A percentile compares a stretch with the other conserved stretches of the same genome.
phyloP scores from a whole-genome alignment of 2,113 vertebrate genomes.

The Diadophis punctatus region DNA sequence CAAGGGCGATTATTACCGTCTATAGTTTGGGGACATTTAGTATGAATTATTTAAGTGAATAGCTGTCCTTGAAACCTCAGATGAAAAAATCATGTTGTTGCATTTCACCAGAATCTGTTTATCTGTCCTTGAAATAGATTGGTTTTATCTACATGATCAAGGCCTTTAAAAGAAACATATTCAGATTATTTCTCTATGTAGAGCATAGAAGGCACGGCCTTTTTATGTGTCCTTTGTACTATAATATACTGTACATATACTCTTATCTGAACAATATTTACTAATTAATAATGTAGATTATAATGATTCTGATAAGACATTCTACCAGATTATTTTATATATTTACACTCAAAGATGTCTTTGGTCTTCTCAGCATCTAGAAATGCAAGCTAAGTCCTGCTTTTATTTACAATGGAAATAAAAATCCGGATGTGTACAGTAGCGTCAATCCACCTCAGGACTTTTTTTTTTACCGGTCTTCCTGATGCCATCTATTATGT shows the following conservation, averaged over 20 bases:
- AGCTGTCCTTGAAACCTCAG: neutral
- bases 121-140: neutral
- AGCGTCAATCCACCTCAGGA: neutral
- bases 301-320: neutral
- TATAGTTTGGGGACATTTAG: neutral
- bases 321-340: neutral
- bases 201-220: neutral
- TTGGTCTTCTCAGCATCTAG: neutral
- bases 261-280: neutral
- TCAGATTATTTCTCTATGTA: neutral
- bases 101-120: neutral
- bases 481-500: slow-evolving; percentile 15
- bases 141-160: neutral
- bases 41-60: neutral
- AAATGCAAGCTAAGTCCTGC: neutral
- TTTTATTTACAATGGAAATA: neutral
- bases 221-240: neutral
- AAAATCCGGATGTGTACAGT: neutral
- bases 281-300: neutral
- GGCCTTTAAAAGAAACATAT: neutral
- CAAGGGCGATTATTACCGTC: neutral
- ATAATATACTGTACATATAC: neutral
- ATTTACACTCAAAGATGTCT: neutral
- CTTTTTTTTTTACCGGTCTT: neutral
- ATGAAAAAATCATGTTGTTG: neutral